These are phyloP conservation scores for Takifugu flavidus DNA, from an alignment of 2,113 vertebrate genomes.

Conservation along the genomic window DNA sequence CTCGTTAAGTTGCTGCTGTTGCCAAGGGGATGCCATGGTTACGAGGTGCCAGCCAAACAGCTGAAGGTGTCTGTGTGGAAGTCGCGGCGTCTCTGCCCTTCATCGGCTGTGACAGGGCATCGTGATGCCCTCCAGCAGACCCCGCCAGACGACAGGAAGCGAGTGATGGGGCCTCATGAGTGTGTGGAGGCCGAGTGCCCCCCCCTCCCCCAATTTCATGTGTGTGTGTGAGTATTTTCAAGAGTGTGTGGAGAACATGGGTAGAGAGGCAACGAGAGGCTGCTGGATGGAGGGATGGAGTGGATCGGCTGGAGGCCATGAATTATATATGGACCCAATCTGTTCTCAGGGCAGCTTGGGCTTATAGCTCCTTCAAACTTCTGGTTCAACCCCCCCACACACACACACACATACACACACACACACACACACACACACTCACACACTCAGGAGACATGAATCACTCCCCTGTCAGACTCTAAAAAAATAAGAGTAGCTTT, in stretches of 20 bases:
- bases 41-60: constrained; percentile 72
- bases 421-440: constrained; percentile 3
- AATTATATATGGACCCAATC: constrained; percentile 81
- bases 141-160: constrained; percentile 52
- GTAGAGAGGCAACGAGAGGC: constrained; percentile 39
- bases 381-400: constrained; percentile 59
- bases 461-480: constrained; percentile 34
- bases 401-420: constrained; percentile 6
- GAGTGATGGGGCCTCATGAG: constrained; percentile 39
- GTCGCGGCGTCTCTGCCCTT: constrained; percentile 49
- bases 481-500: constrained; percentile 70
- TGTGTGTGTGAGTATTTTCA: constrained; percentile 20
- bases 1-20: constrained; percentile 51
- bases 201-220: constrained; percentile 48
- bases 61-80: constrained; percentile 55
- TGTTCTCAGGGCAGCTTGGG: constrained; percentile 69
- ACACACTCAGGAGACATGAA: constrained; percentile 31
- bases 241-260: constrained; percentile 25
- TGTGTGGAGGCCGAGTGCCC: constrained; percentile 47
- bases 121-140: constrained; percentile 55
- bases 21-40: constrained; percentile 74
- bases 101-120: constrained; percentile 50
- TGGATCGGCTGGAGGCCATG: constrained; percentile 73
- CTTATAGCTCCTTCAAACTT: constrained; percentile 61
- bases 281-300: constrained; percentile 64